phyloP scores from a whole-genome alignment of 2,797 vertebrate genomes.

The Eupleurogrammus muticus region DNA sequence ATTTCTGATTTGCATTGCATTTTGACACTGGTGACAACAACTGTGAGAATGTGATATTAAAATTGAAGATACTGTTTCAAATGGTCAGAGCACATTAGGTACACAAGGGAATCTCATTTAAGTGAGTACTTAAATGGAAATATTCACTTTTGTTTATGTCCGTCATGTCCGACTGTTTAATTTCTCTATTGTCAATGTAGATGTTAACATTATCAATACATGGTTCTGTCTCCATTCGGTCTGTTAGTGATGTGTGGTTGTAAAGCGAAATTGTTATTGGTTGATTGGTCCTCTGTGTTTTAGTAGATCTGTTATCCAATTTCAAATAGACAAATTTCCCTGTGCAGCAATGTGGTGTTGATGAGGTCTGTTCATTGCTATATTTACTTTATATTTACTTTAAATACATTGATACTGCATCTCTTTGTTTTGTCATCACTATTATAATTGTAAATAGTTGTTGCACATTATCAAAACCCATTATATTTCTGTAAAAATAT shows the following conservation, averaged over 20 bases:
- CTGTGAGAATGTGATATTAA: constrained; percentile 38
- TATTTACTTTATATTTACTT: constrained; percentile 16
- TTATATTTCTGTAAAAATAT: constrained; percentile 20
- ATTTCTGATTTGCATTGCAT: constrained; percentile 45
- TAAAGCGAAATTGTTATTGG: constrained; percentile 23
- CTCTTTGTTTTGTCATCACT: constrained; percentile 38
- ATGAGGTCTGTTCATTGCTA: constrained; percentile 37
- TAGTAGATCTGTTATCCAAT: neutral
- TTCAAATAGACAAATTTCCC: constrained; percentile 8
- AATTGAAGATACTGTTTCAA: constrained; percentile 52
- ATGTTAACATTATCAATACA: constrained; percentile 57
- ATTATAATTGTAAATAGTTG: constrained; percentile 49
- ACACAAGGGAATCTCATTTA: constrained; percentile 89
- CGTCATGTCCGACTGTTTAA: constrained; percentile 74
- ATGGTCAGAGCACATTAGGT: constrained; percentile 77
- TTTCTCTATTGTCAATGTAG: constrained; percentile 62
- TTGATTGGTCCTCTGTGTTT: constrained; percentile 19
- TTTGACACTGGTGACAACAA: constrained; percentile 24
- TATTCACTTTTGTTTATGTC: constrained; percentile 80
- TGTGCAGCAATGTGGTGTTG: constrained; percentile 18
- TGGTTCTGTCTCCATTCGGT: constrained; percentile 67
- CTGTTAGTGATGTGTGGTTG: constrained; percentile 52
- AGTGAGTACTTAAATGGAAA: constrained; percentile 89
- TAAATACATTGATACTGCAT: constrained; percentile 33
- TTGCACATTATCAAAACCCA: constrained; percentile 25